Evolutionary conservation across 2,888 invertebrate genomes (phyloP), one percentile per base, ranked within the genome.

Genomic region (Mythimna loreyi): DNA sequence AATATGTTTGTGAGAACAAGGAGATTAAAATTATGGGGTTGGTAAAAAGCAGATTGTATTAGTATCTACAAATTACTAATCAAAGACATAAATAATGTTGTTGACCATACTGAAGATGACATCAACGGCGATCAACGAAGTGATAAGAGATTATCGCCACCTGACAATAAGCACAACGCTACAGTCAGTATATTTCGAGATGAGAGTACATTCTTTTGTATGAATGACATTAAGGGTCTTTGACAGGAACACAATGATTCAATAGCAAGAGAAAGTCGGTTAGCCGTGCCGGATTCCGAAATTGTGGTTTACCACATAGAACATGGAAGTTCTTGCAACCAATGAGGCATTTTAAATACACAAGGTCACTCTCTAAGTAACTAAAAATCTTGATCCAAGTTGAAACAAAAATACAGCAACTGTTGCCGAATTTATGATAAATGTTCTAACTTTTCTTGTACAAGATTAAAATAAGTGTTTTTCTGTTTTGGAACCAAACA

Each of bases 81-180:
- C 28, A 53, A 4, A 63, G 2, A n/a, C 30, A 19, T 49, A 16
- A 64, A 47, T 47, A 21, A 53, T 25, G 30, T 2, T 25, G 36
- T 13, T 55, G 55, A 45, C 9, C 47, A 23, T 33, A 63, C 50
- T 55, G 8, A 45, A n/a, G n/a, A 45, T n/a, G 19, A 50, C 40
- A 57, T 67, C 56, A 57, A 74, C 72, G 78, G 84, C 76, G 76
- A 68, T 68, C 82, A 86, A 86, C 74, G 85, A 86, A 75, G 65
- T 84, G 82, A 79, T 80, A 80, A 75, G 72, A 68, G 75, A 83
- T 85, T 72, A 83, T 47, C 58, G 62, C 49, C 57, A 62, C 53
- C 36, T 57, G 62, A 63, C 45, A 65, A 45, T 63, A 23, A 52
- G 7, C 30, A 45, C n/a, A 43, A 60, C 58, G 33, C 25, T 57